Evolutionary conservation across 2,113 vertebrate species (phyloP), one percentile per base, ranked within the genome.

Genomic region (Porphyrio hochstetteri): DNA sequence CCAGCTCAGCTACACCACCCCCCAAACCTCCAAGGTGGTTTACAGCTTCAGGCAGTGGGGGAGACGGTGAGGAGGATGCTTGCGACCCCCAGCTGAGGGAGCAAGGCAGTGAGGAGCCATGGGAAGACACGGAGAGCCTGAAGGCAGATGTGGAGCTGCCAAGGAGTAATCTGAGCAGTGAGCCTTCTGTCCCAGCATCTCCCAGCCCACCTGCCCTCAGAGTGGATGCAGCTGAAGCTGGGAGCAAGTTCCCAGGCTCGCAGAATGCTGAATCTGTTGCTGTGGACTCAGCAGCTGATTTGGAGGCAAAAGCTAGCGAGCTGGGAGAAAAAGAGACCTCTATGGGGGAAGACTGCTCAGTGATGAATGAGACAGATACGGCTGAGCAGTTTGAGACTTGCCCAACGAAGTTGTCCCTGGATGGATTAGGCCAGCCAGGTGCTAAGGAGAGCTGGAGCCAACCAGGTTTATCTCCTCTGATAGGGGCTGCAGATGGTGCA

Each of bases 331-430:
- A 16, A 44, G 71, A 71, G 50, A 4, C 35, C 36, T 65, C 91
- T 29, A 2, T 53, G 70, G 95, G 69, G 71, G 88, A 86, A 6
- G 36, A 67, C 1, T 9, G 9, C 2, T 61, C 83, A 10, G 98
- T 97, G 76, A 75, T 91, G 33, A 92, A 96, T 1, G 74, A 96
- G 35, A 95, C 33, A 3, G 36, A 93, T 1, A 90, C 56, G 7
- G 95, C 97, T 0, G 97, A 98, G 92, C 91, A 89, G 33, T 98
- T 98, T 16, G 91, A 97, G 78, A 98, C 96, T 33, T 98, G 98
- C 50, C 75, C 9, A 1, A 98, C 97, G 2, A 76, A 91, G 28
- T 33, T 91, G 21, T 91, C 93, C 25, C 86, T 88, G 15, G 91
- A 96, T 4, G 82, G 48, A 40, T 96, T 89, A 90, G 88, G 81